phyloP scores from a whole-genome alignment of 2,113 vertebrate species.

The Vidua macroura region DNA sequence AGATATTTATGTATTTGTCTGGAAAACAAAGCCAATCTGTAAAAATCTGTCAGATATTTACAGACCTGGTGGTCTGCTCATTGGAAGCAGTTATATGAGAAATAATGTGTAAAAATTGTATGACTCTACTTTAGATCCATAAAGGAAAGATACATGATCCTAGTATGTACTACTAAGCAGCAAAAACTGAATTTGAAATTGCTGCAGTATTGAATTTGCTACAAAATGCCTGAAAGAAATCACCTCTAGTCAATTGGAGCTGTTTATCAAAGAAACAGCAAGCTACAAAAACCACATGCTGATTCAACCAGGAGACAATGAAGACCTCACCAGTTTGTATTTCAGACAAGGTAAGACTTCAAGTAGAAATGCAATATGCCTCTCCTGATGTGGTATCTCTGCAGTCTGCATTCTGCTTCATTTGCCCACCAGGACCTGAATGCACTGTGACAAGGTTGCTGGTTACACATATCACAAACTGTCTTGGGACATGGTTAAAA shows the following conservation, averaged over 20 bases:
- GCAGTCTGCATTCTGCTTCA: not conserved
- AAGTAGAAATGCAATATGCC: not conserved
- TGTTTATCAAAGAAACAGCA: not conserved
- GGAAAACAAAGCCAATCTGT: not conserved
- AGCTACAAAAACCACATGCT: not conserved
- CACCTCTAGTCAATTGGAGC: not conserved
- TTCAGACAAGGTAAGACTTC: not conserved
- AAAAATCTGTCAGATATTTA: not conserved
- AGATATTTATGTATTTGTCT: not conserved
- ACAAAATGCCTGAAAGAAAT: not conserved
- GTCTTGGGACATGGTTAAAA: not conserved
- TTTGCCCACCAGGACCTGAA: not conserved
- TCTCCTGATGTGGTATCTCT: not conserved
- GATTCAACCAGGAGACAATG: not conserved
- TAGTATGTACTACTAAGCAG: not conserved
- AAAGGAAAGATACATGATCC: not conserved
- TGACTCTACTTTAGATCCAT: not conserved
- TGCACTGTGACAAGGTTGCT: accelerated
- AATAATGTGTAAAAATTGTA: not conserved
- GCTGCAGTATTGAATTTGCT: not conserved
- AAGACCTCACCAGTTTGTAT: not conserved
- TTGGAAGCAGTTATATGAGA: not conserved
- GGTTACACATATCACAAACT: not conserved
- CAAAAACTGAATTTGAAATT: not conserved
- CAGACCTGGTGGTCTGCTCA: not conserved